Evolutionary conservation across 2,113 vertebrate species (phyloP), one percentile per base, ranked within the genome.

Genomic region (Anoura caudifer): DNA sequence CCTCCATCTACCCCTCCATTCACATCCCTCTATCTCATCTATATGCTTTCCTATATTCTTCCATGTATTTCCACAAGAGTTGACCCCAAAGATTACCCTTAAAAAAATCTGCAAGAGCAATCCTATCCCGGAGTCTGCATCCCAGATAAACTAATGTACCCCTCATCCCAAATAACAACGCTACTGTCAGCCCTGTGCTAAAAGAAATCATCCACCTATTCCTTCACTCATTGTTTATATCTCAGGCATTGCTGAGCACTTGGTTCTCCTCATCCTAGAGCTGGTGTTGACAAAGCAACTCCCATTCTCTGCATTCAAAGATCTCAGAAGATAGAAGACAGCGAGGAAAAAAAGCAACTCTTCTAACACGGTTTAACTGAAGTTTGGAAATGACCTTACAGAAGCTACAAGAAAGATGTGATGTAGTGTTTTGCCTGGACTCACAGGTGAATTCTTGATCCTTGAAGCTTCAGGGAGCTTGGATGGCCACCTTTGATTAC

Each of bases 311-410:
- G 3, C 10, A 11, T n/a, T 28, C 28, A 81, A 15, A 47, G 17
- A 50, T 20, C 19, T 52, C 28, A 20, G n/a, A n/a, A n/a, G 7
- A 22, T n/a, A 36, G n/a, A n/a, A 73, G 54, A 22, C 13, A 26
- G 59, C 10, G 15, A 81, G 52, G 19, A 8, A 45, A 31, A 41
- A 15, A 63, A 15, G 26, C 28, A 22, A 3, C 10, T 73, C 12
- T 28, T 16, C 5, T 26, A 2, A 33, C 3, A 4, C 0, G 31
- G 5, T 22, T 73, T 52, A 22, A 3, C 3, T 20, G 11, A 26
- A 73, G 15, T 36, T 54, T 65, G 54, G 12, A 65, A 1, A 13
- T 82, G 22, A 22, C 8, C 2, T 31, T 26, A 2, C 28, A 50
- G 36, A 26, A 16, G 13, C 43, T 31, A 9, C 43, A 12, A n/a